Base-by-base conservation (phyloP, 1,140 invertebrate genomes). In the Dermatophagoides farinae region DNA sequence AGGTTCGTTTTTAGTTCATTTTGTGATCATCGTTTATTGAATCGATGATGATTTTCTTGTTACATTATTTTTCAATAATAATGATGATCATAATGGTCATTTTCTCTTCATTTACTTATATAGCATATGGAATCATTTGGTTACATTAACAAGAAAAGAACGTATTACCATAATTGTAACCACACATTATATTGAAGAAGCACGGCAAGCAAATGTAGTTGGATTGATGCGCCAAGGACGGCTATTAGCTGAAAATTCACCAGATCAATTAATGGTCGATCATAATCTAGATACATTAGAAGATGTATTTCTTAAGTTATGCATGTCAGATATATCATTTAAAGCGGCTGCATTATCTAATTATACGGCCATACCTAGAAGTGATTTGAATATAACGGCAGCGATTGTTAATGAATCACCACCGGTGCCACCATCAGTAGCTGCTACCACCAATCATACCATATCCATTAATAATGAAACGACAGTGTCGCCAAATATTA, bases 141-240 rank as follows among this genome's bases (percentile, higher is more conserved):
- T 88, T 22, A 80, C 83, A 67, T 83, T 92, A 64, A 84, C 85
- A 64, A 80, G 80, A 72, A 82, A 82, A 57, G 80, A 82, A 25
- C 79, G 81, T 66, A 88, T 85, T 68, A 92, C 88, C 8, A 84
- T 93, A 62, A 88, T 93, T 64, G 87, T 92, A 65, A 92, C 88
- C 1, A 92, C 88, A 20, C 88, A 92, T 76, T 92, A 91, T 67
- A 89, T 91, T 63, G 87, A 91, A 71, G 88, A 93, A 71, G 88
- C 88, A 0, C 73, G 85, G 65, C 85, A 89, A 74, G 86, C 86
- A 41, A 80, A 88, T 70, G 82, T 81, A 68, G 91, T 93, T 68
- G 90, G 90, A 63, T 74, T 97, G 31, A 95, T 97, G 89, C 77
- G 91, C 64, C 86, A 82, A 67, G 90, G 91, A 14, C 78, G 85